phyloP scores from a whole-genome alignment of 2,888 invertebrate species.

The Ophion costatus region DNA sequence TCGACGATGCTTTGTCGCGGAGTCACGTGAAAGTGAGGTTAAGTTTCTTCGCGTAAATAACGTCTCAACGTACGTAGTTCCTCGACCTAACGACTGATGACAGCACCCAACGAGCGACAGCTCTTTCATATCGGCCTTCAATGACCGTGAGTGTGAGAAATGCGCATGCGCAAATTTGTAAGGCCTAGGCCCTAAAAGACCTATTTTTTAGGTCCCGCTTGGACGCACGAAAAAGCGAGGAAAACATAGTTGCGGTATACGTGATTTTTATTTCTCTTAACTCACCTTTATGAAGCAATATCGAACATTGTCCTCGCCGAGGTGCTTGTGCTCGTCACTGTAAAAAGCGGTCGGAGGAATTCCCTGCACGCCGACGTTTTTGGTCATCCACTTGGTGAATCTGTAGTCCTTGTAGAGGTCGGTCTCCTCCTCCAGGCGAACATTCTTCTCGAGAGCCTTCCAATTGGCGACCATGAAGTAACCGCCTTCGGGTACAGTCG shows the following conservation, averaged over 20 bases:
- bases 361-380: slow-evolving; percentile 95
- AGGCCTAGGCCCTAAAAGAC: too few relatives aligned
- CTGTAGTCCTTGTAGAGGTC: slow-evolving; percentile 92
- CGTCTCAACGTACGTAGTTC: too few relatives aligned
- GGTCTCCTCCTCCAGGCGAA: slow-evolving; percentile 88
- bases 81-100: too few relatives aligned
- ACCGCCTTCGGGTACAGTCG: slow-evolving; percentile 97
- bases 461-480: slow-evolving; percentile 99
- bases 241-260: not conserved
- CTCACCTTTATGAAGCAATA: slow-evolving; percentile 97
- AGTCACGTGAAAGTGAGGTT: too few relatives aligned
- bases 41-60: too few relatives aligned
- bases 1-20: too few relatives aligned
- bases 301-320: slow-evolving; percentile 94
- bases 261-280: slow-evolving; percentile 1
- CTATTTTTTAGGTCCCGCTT: too few relatives aligned
- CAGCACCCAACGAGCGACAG: too few relatives aligned
- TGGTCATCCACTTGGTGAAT: slow-evolving; percentile 98
- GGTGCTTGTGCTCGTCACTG: slow-evolving; percentile 89
- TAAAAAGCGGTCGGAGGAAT: slow-evolving; percentile 99
- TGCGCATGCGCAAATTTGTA: too few relatives aligned
- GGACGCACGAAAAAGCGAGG: too few relatives aligned
- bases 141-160: too few relatives aligned
- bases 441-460: slow-evolving; percentile 89
- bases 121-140: too few relatives aligned